Percentiles rank a stretch among this genome's conserved stretches.
These are phyloP conservation scores for Sarcophaga peregrina DNA, from an alignment of 1,140 invertebrate genomes.

Conservation along the genomic window DNA sequence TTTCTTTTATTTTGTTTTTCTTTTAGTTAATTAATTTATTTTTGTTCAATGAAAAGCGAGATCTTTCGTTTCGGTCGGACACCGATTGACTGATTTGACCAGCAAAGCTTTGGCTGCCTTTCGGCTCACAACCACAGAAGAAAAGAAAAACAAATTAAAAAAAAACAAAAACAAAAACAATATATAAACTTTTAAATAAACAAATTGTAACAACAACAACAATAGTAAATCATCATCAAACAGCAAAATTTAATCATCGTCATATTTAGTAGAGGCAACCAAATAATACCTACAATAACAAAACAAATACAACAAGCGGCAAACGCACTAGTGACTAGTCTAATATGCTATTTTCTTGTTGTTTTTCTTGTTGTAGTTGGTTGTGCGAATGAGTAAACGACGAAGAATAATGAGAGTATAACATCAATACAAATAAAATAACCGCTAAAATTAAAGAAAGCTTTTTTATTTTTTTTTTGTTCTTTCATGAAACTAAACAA, in stretches of 20 bases:
- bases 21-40: neutral
- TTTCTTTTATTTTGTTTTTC: neutral
- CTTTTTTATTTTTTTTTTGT: neutral
- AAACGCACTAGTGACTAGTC: no score
- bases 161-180: slow-evolving; percentile 16
- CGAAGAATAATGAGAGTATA: neutral
- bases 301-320: no score
- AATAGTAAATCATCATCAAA: neutral
- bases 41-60: slow-evolving; percentile 48
- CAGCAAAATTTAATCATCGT: neutral
- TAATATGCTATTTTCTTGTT: neutral
- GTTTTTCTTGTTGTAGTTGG: slow-evolving; percentile 4
- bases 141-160: slow-evolving; percentile 15
- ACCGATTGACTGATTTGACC: slow-evolving; percentile 65
- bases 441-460: slow-evolving; percentile 9
- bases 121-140: neutral
- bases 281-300: no score
- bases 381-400: neutral
- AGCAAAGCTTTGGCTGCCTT: slow-evolving; percentile 52
- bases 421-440: neutral
- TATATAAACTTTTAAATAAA: neutral
- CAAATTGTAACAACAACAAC: neutral
- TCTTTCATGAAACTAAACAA: neutral
- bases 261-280: neutral
- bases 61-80: slow-evolving; percentile 67